A percentile compares a stretch with the other conserved stretches of the same genome.
Conservation (phyloP, 2,113 vertebrate genomes). For the Notarius lentiginosus region DNA sequence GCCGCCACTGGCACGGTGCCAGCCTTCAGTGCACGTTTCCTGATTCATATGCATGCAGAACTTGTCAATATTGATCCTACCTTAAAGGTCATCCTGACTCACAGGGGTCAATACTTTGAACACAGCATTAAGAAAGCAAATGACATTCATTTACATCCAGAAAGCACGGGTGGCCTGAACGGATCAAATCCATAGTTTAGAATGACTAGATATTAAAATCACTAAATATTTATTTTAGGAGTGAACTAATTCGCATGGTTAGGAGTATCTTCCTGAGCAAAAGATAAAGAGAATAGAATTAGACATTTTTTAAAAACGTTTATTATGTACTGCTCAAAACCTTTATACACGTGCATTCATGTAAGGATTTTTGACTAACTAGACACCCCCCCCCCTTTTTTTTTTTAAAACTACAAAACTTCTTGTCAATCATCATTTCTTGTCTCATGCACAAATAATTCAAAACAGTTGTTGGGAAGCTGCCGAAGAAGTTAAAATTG, state of each 20-base stretch:
- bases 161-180: not conserved
- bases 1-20: not conserved
- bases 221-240: too few species aligned
- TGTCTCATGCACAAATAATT: not conserved
- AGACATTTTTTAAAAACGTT: not conserved
- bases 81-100: not conserved
- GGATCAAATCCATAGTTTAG: not conserved
- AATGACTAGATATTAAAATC: not conserved
- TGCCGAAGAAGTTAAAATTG: not conserved
- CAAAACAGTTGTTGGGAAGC: slow-evolving; percentile 11
- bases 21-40: too few species aligned
- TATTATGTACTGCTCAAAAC: not conserved
- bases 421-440: not conserved
- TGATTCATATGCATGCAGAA: not conserved
- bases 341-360: not conserved
- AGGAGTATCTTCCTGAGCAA: not conserved
- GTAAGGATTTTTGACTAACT: not conserved
- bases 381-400: too few species aligned
- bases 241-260: not conserved
- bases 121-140: not conserved
- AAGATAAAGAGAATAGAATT: not conserved
- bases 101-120: not conserved
- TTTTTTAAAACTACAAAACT: not conserved
- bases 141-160: not conserved
- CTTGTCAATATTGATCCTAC: not conserved